Base-by-base conservation (phyloP, 2,888 invertebrate genomes). In the Sceliomorpha sp. region DNA sequence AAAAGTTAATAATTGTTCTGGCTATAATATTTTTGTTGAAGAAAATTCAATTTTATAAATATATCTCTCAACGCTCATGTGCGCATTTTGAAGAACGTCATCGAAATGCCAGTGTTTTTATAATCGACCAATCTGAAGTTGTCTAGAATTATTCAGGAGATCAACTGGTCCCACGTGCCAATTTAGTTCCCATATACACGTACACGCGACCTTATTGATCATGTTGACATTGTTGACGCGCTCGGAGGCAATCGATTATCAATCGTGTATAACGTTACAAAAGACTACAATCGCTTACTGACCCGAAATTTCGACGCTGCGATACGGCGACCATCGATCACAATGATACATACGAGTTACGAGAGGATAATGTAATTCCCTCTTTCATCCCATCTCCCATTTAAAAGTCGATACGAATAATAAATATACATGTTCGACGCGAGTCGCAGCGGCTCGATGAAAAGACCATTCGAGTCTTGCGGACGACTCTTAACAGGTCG, bases 201-300 rank as follows among this genome's bases (percentile, higher is more conserved):
- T 20, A 39, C 5, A 5, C 5, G 20, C 14, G 20, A 24, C 32
- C 50, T 47, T 58, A 66, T 66, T 44, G 66, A 58, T 64, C 51
- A 56, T 44, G n/a, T n/a, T n/a, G 40, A 50, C 56, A 27, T 42
- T 44, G 56, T 64, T 42, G 56, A 56, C 45, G 42, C 37, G 31
- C 56, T 56, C 36, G 34, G 44, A 50, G 56, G 55, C 64, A 53
- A 64, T 64, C 48, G 37, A 64, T 64, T 45, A 64, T 56, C 47
- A 64, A 64, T 64, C 44, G 42, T 44, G 55, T 63, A 36, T 55
- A 48, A 36, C 36, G 42, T 63, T 55, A 47, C 47, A 55, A 48
- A 63, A 63, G 39, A 63, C 55, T 55, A 17, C 31, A 55, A 48
- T 55, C 55, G 47, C 62, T 53, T 50, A 26, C 50, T 50, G 59